Evolutionary conservation across 2,113 vertebrate genomes (phyloP).

Genomic region (Tragelaphus scriptus): DNA sequence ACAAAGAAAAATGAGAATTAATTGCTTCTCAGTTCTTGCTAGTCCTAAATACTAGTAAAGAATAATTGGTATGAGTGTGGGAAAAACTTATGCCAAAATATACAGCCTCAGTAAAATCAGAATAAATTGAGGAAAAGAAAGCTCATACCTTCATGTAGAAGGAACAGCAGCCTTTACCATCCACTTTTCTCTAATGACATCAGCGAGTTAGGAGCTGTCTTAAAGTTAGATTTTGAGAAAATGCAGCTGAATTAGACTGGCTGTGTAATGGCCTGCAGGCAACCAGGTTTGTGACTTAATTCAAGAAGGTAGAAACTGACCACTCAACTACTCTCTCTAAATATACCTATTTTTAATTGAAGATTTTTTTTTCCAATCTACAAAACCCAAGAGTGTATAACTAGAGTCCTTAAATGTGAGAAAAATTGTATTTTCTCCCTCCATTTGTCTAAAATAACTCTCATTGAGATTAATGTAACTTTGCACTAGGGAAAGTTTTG

Average conservation of each 20-base stretch:
- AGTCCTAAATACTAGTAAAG: neutral
- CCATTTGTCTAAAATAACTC: constrained; percentile 37
- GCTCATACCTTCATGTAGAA: neutral
- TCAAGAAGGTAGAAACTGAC: neutral
- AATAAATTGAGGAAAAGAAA: neutral
- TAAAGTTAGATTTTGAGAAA: neutral
- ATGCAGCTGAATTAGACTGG: neutral
- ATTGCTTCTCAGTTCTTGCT: neutral
- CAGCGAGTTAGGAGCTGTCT: neutral
- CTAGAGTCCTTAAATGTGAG: neutral
- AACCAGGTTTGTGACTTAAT: neutral
- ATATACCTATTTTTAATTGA: neutral
- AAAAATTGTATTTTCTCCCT: constrained; percentile 11
- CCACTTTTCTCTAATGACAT: neutral
- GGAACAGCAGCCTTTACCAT: neutral
- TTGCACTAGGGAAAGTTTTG: neutral
- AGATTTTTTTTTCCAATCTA: neutral
- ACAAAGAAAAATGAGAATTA: neutral
- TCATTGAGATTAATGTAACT: constrained; percentile 14
- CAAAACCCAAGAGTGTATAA: neutral
- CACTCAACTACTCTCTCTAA: neutral
- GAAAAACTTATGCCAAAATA: neutral
- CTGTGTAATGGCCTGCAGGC: neutral
- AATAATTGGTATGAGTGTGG: neutral
- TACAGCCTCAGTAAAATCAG: neutral